Evolutionary conservation across 2,888 invertebrate species (phyloP).

Genomic region (Cheiracanthium punctorium): DNA sequence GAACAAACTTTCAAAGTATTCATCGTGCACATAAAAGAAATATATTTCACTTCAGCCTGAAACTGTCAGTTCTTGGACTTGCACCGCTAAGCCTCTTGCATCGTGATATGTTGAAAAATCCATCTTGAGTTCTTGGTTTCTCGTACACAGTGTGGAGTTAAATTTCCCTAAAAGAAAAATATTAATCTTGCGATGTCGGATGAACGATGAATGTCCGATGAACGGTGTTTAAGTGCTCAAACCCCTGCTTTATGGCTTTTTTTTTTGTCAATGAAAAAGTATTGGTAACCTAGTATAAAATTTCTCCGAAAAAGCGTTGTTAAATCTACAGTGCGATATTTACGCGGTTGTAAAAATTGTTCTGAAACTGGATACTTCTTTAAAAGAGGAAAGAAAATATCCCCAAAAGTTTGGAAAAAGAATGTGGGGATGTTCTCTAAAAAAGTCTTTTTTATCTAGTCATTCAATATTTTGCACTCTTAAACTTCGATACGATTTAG

Average conservation of each 20-base stretch:
- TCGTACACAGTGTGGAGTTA: background rate
- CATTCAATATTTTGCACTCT: too few relatives aligned
- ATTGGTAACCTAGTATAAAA: background rate
- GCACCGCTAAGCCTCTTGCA: background rate
- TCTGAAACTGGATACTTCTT: background rate
- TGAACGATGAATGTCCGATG: slow-evolving; percentile 6
- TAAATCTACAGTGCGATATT: background rate
- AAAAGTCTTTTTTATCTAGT: too few relatives aligned
- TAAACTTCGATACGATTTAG: too few relatives aligned
- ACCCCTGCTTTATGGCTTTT: background rate
- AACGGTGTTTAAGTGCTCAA: slow-evolving; percentile 14
- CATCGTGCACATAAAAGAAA: background rate
- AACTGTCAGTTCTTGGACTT: background rate
- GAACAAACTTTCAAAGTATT: too few relatives aligned
- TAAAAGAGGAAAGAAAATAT: too few relatives aligned
- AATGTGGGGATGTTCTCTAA: too few relatives aligned
- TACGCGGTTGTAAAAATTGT: background rate
- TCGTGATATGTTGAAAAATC: background rate
- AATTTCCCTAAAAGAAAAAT: slow-evolving; percentile 10
- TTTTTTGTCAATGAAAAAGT: background rate
- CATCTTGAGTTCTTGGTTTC: background rate
- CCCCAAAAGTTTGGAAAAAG: too few relatives aligned
- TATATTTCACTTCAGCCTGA: background rate
- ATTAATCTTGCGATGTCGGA: slow-evolving; percentile 13
- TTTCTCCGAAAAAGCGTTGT: background rate